A percentile compares a stretch with the other conserved stretches of the same genome.
phyloP scores from a whole-genome alignment of 2,888 invertebrate species.

The Perdita meconis region DNA sequence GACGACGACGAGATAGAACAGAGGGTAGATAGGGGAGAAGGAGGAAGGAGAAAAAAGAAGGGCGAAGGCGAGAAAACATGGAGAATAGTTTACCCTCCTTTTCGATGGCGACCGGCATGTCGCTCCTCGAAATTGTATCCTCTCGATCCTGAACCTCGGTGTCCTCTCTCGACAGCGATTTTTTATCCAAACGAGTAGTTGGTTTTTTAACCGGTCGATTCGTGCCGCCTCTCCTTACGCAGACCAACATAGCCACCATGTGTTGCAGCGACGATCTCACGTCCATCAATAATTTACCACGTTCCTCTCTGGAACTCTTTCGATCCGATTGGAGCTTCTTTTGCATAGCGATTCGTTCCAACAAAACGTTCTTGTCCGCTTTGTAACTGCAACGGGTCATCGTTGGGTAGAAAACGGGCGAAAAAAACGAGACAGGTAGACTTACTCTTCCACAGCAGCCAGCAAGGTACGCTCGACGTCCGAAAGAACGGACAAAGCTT shows the following conservation, averaged over 20 bases:
- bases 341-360: slow-evolving; percentile 84
- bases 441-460: slow-evolving; percentile 76
- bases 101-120: slow-evolving; percentile 33
- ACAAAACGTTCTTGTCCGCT: slow-evolving; percentile 84
- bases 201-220: not conserved
- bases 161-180: too few relatives aligned
- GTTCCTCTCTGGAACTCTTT: slow-evolving; percentile 84
- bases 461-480: slow-evolving; percentile 84
- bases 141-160: slow-evolving; percentile 52
- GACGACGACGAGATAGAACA: not conserved
- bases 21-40: too few relatives aligned
- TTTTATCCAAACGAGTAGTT: too few relatives aligned
- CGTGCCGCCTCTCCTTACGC: slow-evolving; percentile 66
- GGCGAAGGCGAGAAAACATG: too few relatives aligned
- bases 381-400: slow-evolving; percentile 86
- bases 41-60: too few relatives aligned
- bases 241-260: slow-evolving; percentile 86
- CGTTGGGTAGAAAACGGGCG: too few relatives aligned
- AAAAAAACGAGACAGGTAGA: not conserved
- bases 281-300: slow-evolving; percentile 86
- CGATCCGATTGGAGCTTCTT: slow-evolving; percentile 83
- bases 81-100: slow-evolving; percentile 40
- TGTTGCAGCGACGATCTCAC: slow-evolving; percentile 87
- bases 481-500: slow-evolving; percentile 84
- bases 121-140: slow-evolving; percentile 9